These are phyloP conservation scores for Xestobium rufovillosum DNA, from an alignment of 2,888 invertebrate genomes.

Conservation along the genomic window DNA sequence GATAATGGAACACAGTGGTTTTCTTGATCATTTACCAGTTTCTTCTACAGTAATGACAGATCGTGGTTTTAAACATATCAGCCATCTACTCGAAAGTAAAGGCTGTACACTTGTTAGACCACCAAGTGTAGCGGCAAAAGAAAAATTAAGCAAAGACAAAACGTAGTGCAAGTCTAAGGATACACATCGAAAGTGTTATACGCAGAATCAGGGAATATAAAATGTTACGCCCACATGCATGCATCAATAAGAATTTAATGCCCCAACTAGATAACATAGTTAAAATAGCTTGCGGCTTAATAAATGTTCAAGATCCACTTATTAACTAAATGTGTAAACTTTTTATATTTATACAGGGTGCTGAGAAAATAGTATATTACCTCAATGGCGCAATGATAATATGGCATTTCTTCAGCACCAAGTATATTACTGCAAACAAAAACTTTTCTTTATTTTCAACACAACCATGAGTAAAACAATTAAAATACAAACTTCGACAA, in stretches of 20 bases:
- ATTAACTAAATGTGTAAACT: background rate
- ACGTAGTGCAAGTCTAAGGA: constrained; percentile 12
- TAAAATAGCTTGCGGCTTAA: constrained; percentile 16
- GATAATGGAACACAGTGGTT: background rate
- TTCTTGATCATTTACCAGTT: background rate
- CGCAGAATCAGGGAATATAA: constrained; percentile 8
- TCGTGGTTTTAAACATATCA: constrained; percentile 10
- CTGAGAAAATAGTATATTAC: no score
- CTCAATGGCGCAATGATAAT: no score
- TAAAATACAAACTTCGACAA: no score
- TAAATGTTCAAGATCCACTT: constrained; percentile 18
- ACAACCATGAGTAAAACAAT: no score
- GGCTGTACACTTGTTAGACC: background rate
- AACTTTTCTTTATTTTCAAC: no score
- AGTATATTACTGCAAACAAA: no score
- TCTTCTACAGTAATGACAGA: constrained; percentile 10
- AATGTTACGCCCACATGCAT: constrained; percentile 4
- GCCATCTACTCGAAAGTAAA: background rate
- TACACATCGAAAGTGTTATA: constrained; percentile 5
- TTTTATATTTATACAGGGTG: no score
- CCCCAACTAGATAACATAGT: constrained; percentile 13
- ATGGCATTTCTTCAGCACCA: no score
- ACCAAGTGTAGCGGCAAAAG: background rate
- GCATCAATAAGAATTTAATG: constrained; percentile 13
- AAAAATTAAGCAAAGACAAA: constrained; percentile 8